Evolutionary conservation across 2,888 invertebrate species (phyloP), one percentile per base, ranked within the genome.

Genomic region (Cheilosia impressa): DNA sequence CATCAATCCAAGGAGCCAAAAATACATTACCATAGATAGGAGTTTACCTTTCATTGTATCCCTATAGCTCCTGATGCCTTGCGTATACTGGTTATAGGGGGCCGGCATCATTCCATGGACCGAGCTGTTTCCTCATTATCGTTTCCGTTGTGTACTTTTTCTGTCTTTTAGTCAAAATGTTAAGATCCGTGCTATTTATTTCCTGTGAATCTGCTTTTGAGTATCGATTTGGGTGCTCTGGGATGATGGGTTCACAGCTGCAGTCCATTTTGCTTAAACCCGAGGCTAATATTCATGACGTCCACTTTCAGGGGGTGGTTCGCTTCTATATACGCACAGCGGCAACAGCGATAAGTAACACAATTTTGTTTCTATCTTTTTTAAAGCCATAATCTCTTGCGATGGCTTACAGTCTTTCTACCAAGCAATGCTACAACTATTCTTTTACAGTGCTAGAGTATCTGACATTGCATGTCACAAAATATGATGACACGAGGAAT

Each of bases 161-260:
- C 22, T 68, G 41, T 60, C 24, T 47, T 66, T 47, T 50, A 57
- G 65, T 38, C 57, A 41, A 63, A 73, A 73, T 58, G 65, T 75
- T 66, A 55, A 50, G 57, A 75, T 75, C 57, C 50, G 0, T 66
- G 58, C 50, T 65, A 41, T 66, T 57, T 66, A 19, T 66, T 47
- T 47, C 7, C 50, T 24, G 58, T 66, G 50, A 50, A 38, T 47
- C 41, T 43, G 43, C 43, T 27, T 31, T 4, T n/a, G 15, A 41
- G 55, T 58, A 66, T 66, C 75, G 75, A 66, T 75, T 75, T 47
- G 65, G 24, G 27, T 38, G 57, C 69, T 6, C 13, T 50, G 24
- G 24, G 27, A 41, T 31, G 45, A 60, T 66, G 52, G 50, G 66
- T 9, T 41, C n/a, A 45, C 27, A 50, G 41, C 2, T 38, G 38